These are phyloP conservation scores for Paralichthys olivaceus DNA, from an alignment of 2,113 vertebrate genomes.

Conservation along the genomic window DNA sequence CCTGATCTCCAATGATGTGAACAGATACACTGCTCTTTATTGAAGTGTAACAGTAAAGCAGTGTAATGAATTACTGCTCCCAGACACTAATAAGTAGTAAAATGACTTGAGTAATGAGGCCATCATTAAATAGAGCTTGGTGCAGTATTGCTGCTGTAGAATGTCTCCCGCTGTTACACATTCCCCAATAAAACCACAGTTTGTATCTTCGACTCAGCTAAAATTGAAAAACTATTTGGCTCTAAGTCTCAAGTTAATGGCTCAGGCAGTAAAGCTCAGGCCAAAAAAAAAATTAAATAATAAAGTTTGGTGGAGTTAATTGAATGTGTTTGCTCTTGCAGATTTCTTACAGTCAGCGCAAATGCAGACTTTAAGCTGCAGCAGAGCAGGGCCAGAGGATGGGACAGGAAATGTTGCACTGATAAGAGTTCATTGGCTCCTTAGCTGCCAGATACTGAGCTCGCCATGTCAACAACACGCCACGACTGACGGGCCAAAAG, in stretches of 20 bases:
- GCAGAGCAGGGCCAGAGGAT: constrained; percentile 12
- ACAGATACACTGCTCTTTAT: background rate
- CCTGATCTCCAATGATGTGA: background rate
- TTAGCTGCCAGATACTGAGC: background rate
- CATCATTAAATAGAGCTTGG: constrained; percentile 19
- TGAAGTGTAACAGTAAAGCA: constrained; percentile 8
- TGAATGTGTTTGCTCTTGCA: constrained; percentile 63
- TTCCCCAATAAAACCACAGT: constrained; percentile 43
- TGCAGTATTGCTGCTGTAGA: constrained; percentile 6
- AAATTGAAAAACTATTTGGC: constrained; percentile 55
- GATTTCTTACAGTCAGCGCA: constrained; percentile 61
- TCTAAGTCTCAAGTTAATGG: constrained; percentile 64
- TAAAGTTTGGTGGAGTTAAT: constrained; percentile 49
- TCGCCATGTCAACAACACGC: background rate
- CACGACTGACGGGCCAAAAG: constrained; percentile 34
- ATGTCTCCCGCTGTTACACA: constrained; percentile 34
- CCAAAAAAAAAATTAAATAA: background rate
- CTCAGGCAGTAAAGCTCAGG: constrained; percentile 46
- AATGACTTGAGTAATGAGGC: constrained; percentile 56
- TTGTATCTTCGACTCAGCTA: constrained; percentile 53
- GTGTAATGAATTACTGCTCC: constrained; percentile 8
- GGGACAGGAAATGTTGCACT: constrained; percentile 22
- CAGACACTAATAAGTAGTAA: constrained; percentile 23
- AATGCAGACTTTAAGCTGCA: constrained; percentile 46
- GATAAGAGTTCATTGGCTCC: background rate